Base-by-base conservation (phyloP, 2,888 invertebrate genomes). In the Platynereis dumerilii region DNA sequence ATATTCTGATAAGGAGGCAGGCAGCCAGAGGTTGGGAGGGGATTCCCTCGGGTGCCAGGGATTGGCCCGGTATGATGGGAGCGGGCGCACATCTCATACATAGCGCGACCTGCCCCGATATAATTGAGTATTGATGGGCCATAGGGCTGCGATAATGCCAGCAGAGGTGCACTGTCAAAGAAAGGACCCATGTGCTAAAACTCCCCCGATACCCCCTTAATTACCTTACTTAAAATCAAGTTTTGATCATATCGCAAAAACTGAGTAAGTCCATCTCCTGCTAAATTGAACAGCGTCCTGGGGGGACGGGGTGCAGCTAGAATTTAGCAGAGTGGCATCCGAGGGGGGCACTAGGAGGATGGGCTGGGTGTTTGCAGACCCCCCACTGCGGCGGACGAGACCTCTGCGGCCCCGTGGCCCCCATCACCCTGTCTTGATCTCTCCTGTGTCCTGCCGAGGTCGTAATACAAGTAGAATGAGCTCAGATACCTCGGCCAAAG, bases 151-250 rank as follows among this genome's bases (percentile, higher is more conserved):
- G 48, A 48, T 48, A 48, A 48, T 48, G 29, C 61, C 10, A 54
- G 22, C 26, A 52, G 61, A 17, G 48, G 12, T 39, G 42, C 12
- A 34, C 53, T 52, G 34, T n/a, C 53, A 39, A 61, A 55, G 61
- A 22, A 22, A 10, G 44, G 61, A 27, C 20, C 61, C 5, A 17
- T 34, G 52, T 53, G 27, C 59, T n/a, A 44, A 48, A n/a, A 55
- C 44, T 61, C 61, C 61, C 61, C 15, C 39, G 60, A 53, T 42
- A 54, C 34, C 39, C 39, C 26, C 61, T 61, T 61, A 61, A 61
- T 61, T 61, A 61, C 61, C 61, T 61, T 61, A 61, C 61, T 61
- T 54, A 61, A 61, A 61, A 61, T 61, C 61, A 61, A 52, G 54
- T 61, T 61, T 48, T 52, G 61, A 61, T 61, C 53, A 61, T 61